Evolutionary conservation across 2,113 vertebrate genomes (phyloP).

Genomic region (Glaucidium brasilianum): DNA sequence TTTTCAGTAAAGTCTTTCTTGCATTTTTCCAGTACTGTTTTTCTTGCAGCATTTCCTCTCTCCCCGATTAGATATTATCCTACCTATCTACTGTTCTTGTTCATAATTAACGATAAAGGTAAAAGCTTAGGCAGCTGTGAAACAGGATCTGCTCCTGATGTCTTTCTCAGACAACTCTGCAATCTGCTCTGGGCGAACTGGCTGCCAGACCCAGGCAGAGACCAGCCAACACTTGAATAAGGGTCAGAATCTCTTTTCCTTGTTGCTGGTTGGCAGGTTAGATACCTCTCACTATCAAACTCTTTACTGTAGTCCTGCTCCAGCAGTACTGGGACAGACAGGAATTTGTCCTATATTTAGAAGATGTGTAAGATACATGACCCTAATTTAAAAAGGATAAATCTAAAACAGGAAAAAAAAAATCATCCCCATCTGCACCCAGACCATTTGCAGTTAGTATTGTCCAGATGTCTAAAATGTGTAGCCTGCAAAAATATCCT

Average conservation of each 20-base stretch:
- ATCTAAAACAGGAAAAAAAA: not conserved
- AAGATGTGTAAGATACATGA: not conserved
- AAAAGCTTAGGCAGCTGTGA: not conserved
- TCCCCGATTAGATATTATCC: not conserved
- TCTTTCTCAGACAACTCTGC: not conserved
- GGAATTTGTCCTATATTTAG: not conserved
- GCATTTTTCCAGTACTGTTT: not conserved
- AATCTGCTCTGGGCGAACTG: not conserved
- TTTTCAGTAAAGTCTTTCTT: not conserved
- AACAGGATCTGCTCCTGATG: not conserved
- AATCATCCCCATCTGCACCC: not conserved
- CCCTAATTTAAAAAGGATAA: not conserved
- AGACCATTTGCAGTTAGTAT: not conserved
- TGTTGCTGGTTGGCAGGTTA: not conserved
- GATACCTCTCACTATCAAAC: not conserved
- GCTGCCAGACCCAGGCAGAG: not conserved
- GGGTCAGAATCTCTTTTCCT: not conserved
- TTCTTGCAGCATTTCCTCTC: not conserved
- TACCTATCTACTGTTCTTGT: not conserved
- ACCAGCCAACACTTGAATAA: not conserved
- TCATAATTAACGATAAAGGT: not conserved
- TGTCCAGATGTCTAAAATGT: not conserved
- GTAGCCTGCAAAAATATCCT: not conserved
- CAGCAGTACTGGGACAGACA: not conserved
- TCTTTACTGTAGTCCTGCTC: not conserved